Evolutionary conservation across 2,888 invertebrate species (phyloP).

Genomic region (Pyrochroa serraticornis): DNA sequence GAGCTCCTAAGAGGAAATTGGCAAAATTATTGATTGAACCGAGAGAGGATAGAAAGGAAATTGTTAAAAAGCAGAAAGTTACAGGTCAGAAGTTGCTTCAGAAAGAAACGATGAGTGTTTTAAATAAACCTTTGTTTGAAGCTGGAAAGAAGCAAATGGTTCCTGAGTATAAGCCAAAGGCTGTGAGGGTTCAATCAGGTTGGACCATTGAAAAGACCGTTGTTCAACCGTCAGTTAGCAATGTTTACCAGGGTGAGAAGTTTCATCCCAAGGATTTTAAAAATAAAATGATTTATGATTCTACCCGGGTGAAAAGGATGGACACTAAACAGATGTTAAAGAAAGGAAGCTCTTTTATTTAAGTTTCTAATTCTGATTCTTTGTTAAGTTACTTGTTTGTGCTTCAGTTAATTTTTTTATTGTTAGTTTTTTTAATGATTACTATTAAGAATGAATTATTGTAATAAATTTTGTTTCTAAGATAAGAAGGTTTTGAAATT

Average conservation of each 20-base stretch:
- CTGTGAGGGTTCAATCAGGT: neutral
- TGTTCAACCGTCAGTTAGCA: constrained; percentile 39
- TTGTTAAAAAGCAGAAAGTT: no score
- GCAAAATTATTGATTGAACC: no score
- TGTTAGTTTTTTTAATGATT: constrained; percentile 5
- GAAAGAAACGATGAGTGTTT: no score
- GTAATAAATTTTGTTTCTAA: neutral
- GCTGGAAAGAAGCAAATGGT: neutral
- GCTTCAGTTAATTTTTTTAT: neutral
- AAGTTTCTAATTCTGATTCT: neutral
- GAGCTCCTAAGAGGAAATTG: no score
- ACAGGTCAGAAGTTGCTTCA: no score
- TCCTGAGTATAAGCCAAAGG: constrained; percentile 24
- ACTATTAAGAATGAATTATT: constrained; percentile 4
- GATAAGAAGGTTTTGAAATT: neutral
- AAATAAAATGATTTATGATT: constrained; percentile 46
- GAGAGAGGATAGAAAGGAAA: no score
- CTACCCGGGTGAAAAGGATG: constrained; percentile 42
- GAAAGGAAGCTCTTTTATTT: neutral
- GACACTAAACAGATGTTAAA: constrained; percentile 40
- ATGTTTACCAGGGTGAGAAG: constrained; percentile 31
- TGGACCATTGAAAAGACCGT: constrained; percentile 8
- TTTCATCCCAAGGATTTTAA: constrained; percentile 51
- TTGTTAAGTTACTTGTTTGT: neutral
- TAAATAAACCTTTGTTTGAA: neutral